Evolutionary conservation across 2,113 vertebrate species (phyloP).

Genomic region (Gnathonemus echidnorhynchus): DNA sequence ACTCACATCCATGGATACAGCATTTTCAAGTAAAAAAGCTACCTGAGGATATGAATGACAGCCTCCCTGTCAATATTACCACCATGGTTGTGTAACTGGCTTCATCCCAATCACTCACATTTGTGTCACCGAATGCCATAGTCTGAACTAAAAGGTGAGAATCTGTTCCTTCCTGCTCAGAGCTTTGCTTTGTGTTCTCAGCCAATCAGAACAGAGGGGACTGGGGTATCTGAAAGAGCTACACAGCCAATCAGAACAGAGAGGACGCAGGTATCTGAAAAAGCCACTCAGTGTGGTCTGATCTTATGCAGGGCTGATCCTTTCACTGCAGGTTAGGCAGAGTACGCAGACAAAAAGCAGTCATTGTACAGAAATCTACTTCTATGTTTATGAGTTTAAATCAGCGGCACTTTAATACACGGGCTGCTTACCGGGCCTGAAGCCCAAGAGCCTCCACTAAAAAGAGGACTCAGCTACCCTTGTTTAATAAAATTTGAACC

Average conservation of each 20-base stretch:
- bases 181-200: neutral
- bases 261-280: neutral
- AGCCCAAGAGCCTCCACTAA: neutral
- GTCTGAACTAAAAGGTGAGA: neutral
- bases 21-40: neutral
- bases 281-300: neutral
- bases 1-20: neutral
- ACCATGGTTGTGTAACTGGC: neutral
- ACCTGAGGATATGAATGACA: neutral
- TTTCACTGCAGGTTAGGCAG: neutral
- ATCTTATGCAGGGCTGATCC: neutral
- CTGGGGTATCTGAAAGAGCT: neutral
- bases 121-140: neutral
- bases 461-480: neutral
- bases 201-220: neutral
- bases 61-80: neutral
- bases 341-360: neutral
- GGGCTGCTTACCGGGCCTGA: neutral
- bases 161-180: neutral
- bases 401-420: neutral
- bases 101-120: neutral
- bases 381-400: neutral
- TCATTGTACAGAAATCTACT: neutral
- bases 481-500: neutral
- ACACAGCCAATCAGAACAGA: neutral